A percentile compares a stretch with the other conserved stretches of the same genome.
These are phyloP conservation scores for Cryptotis parvus DNA, from an alignment of 2,113 vertebrate species.

Conservation along the genomic window DNA sequence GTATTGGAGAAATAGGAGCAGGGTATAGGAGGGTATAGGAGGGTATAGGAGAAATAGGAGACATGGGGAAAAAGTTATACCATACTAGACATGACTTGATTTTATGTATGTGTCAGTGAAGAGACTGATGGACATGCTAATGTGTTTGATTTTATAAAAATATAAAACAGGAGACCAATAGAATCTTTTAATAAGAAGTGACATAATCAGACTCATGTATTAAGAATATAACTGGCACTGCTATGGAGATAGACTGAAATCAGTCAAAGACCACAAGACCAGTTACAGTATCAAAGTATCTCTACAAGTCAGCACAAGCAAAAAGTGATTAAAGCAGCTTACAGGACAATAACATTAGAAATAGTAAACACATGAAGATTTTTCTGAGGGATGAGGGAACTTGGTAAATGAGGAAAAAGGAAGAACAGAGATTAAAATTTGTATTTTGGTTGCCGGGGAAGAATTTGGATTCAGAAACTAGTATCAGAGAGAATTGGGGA, in stretches of 20 bases:
- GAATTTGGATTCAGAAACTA: no score
- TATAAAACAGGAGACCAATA: background rate
- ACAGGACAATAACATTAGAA: background rate
- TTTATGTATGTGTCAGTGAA: background rate
- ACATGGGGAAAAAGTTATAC: slow-evolving; percentile 27
- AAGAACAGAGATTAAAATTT: background rate
- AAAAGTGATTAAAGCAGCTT: slow-evolving; percentile 36
- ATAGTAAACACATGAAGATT: slow-evolving; percentile 1
- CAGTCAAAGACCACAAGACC: slow-evolving; percentile 19
- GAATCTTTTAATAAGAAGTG: slow-evolving; percentile 7
- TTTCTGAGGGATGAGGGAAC: background rate
- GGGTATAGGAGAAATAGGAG: background rate
- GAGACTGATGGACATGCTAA: slow-evolving; percentile 35
- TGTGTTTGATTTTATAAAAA: slow-evolving; percentile 54
- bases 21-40: background rate
- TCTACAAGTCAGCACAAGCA: slow-evolving; percentile 36
- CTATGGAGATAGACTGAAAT: background rate
- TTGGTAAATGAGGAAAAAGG: background rate
- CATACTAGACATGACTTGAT: background rate
- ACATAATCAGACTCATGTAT: slow-evolving; percentile 56
- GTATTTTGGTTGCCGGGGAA: background rate
- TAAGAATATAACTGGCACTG: slow-evolving; percentile 37
- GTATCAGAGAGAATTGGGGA: no score
- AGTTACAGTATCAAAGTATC: background rate
- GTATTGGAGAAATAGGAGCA: no score